Base-by-base conservation (phyloP, 2,113 vertebrate species). In the Mus pahari region DNA sequence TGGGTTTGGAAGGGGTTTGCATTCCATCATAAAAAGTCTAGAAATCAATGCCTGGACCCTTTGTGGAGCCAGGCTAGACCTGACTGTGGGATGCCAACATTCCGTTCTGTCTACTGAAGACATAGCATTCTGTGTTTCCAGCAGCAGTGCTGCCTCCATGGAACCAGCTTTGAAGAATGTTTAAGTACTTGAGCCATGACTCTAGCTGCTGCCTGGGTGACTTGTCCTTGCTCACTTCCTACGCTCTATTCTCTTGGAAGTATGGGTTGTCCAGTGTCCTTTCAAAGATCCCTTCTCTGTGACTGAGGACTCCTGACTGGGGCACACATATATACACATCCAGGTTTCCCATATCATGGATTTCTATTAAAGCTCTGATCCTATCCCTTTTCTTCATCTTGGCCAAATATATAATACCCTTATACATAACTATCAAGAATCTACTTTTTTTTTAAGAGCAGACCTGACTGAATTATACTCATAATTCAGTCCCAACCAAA, bases 391-490 rank as follows among this genome's bases (percentile, higher is more conserved):
- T 79, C 7, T 60, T 90, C 78, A 62, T 79, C 19, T 94, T 90
- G 53, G 45, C 75, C 42, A 92, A 11, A 83, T 90, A 55, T 48
- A 31, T 31, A 92, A 64, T 33, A 64, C 33, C 81, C 28, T 71
- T 81, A 60, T 26, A 86, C 75, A 75, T 79, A 74, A 36, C 50
- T 74, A 79, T 77, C 82, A 89, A 78, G 16, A 94, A 71, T 82
- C 94, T 90, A 79, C 16, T 87, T 70, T 62, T 88, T 79, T 70
- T 92, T 81, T 39, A 33, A 92, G 82, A 90, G 36, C 53, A 90
- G 71, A 90, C 83, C 33, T 92, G 48, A 48, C 88, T 90, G 3
- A 36, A 75, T 83, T 79, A 16, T 7, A 73, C 73, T 48, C 81
- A 39, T 71, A 17, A 53, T 53, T 53, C 53, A 53, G 53, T 53